Base-by-base conservation (phyloP, 92 coral and sea anemone species). In the Micromussa lordhowensis region DNA sequence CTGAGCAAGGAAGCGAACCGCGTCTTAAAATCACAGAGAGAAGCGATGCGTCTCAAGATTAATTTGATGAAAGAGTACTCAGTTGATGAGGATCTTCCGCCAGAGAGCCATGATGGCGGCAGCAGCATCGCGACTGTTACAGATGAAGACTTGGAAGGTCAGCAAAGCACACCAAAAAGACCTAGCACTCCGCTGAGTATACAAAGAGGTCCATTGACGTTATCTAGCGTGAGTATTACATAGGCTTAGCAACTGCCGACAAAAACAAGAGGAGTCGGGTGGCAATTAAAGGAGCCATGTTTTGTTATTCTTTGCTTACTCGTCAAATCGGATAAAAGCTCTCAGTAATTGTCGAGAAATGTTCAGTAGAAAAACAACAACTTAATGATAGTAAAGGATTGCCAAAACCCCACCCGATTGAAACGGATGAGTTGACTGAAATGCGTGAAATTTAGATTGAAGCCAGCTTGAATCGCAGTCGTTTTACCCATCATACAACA, bases 51-150 rank as follows among this genome's bases (percentile, higher is more conserved):
- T 78, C 77, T 77, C 69, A 86, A 77, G 66, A 77, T 77, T 14
- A 77, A 77, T 53, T 40, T 86, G 51, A 86, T 63, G 89, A 74
- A 55, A 61, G 88, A 84, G n/a, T 3, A 73, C 18, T 84, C 88
- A 16, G 38, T 84, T 54, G 88, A 84, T 24, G 79, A 57, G 16
- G 88, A 84, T 10, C 19, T 55, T 59, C 51, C 88, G 76, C 48
- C 48, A 18, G 82, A 63, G 69, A 29, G 88, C 32, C 44, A 76
- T 31, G 75, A 78, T 34, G 34, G 81, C 19, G 22, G 78, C 19
- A 73, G 81, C 34, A 24, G 53, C 19, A 73, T 72, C 49, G 34
- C 49, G 24, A 35, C 53, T 34, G 53, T 19, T 21, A 73, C 18
- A 73, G 49, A 36, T 17, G 81, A 84, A 31, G 55, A n/a, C 79